These are phyloP conservation scores for Cyclophora punctaria DNA, from an alignment of 2,888 invertebrate genomes.

Conservation along the genomic window DNA sequence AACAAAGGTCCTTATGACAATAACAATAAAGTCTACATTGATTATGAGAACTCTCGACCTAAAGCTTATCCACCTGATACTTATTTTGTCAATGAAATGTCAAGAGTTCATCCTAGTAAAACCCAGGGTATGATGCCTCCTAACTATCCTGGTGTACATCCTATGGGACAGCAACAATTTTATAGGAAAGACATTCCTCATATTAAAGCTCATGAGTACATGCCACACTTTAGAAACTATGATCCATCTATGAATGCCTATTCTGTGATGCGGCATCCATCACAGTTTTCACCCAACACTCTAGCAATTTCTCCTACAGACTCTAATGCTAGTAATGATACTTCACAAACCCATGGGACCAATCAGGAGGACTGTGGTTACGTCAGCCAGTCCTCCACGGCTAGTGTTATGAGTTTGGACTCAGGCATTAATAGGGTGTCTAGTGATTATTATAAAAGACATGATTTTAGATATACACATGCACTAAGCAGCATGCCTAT, in stretches of 20 bases:
- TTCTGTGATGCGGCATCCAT: conserved; percentile 43
- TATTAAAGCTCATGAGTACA: conserved; percentile 51
- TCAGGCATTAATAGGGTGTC: conserved; percentile 40
- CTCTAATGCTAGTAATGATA: conserved; percentile 61
- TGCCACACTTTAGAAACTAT: conserved; percentile 44
- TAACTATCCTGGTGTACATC: conserved; percentile 49
- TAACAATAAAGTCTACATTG: conserved; percentile 48
- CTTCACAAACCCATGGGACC: conserved; percentile 41
- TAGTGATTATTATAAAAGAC: conserved; percentile 47
- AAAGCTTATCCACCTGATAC: conserved; percentile 50
- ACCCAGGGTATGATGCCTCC: conserved; percentile 41
- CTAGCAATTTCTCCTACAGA: conserved; percentile 65
- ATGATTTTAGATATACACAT: conserved; percentile 45
- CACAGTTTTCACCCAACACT: conserved; percentile 59
- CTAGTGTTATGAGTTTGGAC: conserved; percentile 61
- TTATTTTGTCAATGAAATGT: conserved; percentile 50
- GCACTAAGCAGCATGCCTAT: conserved; percentile 29
- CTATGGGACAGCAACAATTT: conserved; percentile 43
- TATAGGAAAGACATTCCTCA: conserved; percentile 49
- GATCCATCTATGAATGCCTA: conserved; percentile 44
- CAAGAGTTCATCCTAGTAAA: conserved; percentile 43
- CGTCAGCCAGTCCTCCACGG: conserved; percentile 63
- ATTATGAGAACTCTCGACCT: conserved; percentile 46
- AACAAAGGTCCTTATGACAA: conserved; percentile 54
- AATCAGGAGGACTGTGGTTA: conserved; percentile 68